Percentiles rank a stretch among this genome's conserved stretches.
phyloP scores from a whole-genome alignment of 2,888 invertebrate genomes.

The Tillus elongatus region DNA sequence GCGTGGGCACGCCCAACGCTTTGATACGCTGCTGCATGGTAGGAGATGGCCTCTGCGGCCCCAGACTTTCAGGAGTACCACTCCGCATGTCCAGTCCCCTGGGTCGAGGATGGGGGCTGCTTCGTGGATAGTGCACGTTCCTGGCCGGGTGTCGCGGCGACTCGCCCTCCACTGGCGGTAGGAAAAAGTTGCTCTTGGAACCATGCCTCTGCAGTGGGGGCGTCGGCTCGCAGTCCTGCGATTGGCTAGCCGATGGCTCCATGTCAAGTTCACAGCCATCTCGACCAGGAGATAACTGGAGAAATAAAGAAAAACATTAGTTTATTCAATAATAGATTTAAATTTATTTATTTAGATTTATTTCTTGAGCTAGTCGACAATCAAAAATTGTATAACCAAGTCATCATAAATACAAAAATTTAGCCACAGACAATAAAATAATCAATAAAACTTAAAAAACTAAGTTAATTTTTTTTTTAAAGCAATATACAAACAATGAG shows the following conservation, averaged over 20 bases:
- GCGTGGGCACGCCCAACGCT: constrained; percentile 82
- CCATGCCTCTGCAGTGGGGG: constrained; percentile 78
- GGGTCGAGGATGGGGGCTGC: constrained; percentile 72
- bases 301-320: constrained; percentile 15
- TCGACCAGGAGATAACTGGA: constrained; percentile 72
- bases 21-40: constrained; percentile 88
- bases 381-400: too few relatives aligned
- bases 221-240: constrained; percentile 87
- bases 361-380: too few relatives aligned
- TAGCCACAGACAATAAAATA: too few relatives aligned
- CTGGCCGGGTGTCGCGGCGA: constrained; percentile 45
- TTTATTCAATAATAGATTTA: too few relatives aligned
- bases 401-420: too few relatives aligned
- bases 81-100: constrained; percentile 55
- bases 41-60: constrained; percentile 57
- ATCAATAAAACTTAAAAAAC: too few relatives aligned
- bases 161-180: constrained; percentile 57
- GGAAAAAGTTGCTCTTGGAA: constrained; percentile 80
- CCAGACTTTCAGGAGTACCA: constrained; percentile 37
- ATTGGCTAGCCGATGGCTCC: constrained; percentile 85
- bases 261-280: constrained; percentile 75
- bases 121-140: constrained; percentile 55
- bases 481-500: too few relatives aligned
- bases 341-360: too few relatives aligned
- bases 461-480: too few relatives aligned